Conservation (phyloP, 2,797 vertebrate genomes). For the Epinephelus malabaricus region DNA sequence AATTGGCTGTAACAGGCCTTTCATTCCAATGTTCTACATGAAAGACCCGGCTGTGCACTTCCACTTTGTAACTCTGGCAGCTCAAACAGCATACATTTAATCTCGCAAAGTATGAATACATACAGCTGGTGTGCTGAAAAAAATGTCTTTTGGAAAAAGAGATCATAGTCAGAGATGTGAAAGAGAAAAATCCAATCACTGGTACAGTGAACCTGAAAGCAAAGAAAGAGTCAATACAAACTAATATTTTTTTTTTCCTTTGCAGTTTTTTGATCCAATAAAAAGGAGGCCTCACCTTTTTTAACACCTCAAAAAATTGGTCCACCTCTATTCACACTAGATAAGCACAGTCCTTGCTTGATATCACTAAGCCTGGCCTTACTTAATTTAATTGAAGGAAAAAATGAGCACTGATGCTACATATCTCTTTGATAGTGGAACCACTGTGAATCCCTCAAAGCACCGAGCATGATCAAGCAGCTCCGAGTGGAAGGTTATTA, state of each 20-base stretch:
- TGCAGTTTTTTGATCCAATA: neutral
- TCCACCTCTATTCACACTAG: constrained; percentile 7
- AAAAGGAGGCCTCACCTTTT: neutral
- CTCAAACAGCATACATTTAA: constrained; percentile 11
- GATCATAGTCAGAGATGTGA: neutral
- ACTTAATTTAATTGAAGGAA: constrained; percentile 13
- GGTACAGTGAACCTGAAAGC: neutral
- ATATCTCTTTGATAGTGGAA: constrained; percentile 6
- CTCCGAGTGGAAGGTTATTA: constrained; percentile 60
- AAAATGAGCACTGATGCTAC: neutral
- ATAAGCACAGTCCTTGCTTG: neutral
- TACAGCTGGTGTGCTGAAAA: neutral
- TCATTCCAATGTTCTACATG: constrained; percentile 22
- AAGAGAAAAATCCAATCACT: neutral
- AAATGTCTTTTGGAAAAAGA: neutral
- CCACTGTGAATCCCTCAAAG: constrained; percentile 19
- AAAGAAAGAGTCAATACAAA: neutral
- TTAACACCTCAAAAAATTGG: neutral
- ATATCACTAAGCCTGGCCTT: constrained; percentile 26
- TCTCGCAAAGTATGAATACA: neutral
- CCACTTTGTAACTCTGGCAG: neutral
- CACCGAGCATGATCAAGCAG: constrained; percentile 22
- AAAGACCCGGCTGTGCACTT: constrained; percentile 14
- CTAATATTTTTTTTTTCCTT: neutral
- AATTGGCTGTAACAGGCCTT: constrained; percentile 14